Evolutionary conservation across 2,797 vertebrate genomes (phyloP).

Genomic region (Hypotaenidia philippensis): DNA sequence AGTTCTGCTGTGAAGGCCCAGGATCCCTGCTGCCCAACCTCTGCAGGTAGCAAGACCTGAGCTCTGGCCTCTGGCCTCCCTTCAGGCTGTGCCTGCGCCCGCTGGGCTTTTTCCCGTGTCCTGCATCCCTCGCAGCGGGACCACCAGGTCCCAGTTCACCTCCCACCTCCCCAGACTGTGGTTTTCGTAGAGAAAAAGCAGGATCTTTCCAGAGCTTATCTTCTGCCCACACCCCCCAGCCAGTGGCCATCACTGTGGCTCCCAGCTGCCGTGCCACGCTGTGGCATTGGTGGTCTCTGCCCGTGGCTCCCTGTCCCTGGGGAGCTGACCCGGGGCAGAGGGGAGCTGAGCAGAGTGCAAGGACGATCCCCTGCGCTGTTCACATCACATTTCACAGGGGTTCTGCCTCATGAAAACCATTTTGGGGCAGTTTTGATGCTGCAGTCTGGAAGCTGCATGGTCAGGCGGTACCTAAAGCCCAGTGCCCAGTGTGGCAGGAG

Average conservation of each 20-base stretch:
- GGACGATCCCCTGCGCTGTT: background rate
- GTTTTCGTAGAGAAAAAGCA: background rate
- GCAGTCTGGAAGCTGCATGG: background rate
- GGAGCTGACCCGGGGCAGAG: background rate
- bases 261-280: rapidly evolving
- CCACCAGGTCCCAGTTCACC: background rate
- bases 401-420: background rate
- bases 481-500: background rate
- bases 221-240: rapidly evolving
- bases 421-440: background rate
- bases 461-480: background rate
- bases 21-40: background rate
- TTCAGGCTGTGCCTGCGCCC: background rate
- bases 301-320: rapidly evolving
- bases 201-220: background rate
- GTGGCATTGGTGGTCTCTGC: background rate
- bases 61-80: background rate
- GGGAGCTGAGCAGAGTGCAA: background rate
- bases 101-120: background rate
- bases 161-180: background rate
- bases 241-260: background rate
- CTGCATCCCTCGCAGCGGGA: rapidly evolving
- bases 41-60: background rate
- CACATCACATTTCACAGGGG: background rate
- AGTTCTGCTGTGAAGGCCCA: background rate